Conservation (phyloP, 2,888 invertebrate genomes). For the Diarsia dahlii region DNA sequence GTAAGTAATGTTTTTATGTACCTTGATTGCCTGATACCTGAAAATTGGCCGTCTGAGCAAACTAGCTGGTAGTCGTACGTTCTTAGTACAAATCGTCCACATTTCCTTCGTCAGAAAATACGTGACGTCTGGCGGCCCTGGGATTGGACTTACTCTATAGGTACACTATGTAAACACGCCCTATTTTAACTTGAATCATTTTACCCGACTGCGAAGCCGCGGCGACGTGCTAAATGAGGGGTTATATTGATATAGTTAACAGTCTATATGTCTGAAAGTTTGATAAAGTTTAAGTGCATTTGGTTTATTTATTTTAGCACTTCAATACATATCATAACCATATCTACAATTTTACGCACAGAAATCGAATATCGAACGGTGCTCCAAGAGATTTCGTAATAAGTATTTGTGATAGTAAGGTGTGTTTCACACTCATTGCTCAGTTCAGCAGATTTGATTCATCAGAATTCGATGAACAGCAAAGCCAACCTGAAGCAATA, state of each 20-base stretch:
- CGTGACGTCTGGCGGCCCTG: too few species aligned
- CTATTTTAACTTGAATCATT: not conserved
- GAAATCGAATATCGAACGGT: too few species aligned
- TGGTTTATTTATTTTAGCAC: not conserved
- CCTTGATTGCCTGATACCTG: too few species aligned
- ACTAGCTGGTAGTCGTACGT: too few species aligned
- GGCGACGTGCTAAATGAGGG: not conserved
- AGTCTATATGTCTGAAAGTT: not conserved
- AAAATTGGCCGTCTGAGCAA: too few species aligned
- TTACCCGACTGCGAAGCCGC: not conserved
- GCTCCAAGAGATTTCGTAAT: too few species aligned
- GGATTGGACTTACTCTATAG: too few species aligned
- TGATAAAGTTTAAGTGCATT: not conserved
- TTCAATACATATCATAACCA: too few species aligned
- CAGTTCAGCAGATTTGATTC: not conserved
- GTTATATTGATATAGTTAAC: not conserved
- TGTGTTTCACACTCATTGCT: not conserved
- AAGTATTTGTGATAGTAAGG: too few species aligned
- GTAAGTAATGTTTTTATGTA: too few species aligned
- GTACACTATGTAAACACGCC: not conserved
- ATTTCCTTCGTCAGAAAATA: too few species aligned
- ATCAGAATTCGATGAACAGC: not conserved
- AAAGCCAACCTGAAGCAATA: constrained; percentile 3
- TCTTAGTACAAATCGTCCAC: too few species aligned
- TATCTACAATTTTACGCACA: not conserved